Evolutionary conservation across 2,888 invertebrate species (phyloP).

Genomic region (Imbricaverruca yamaguchii): DNA sequence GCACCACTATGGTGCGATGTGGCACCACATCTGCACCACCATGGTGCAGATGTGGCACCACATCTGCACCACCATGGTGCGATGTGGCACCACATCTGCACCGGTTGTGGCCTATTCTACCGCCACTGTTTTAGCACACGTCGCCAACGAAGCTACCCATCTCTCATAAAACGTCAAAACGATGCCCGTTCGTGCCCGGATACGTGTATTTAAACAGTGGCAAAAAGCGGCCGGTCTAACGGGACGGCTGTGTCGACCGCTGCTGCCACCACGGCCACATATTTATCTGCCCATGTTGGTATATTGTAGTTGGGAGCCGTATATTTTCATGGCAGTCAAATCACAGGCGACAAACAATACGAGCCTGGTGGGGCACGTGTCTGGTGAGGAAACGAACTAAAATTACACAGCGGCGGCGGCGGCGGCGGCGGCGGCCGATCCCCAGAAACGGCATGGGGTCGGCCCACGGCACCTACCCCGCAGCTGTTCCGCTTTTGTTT

Average conservation of each 20-base stretch:
- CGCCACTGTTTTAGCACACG: not conserved
- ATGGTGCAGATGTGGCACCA: too few species aligned
- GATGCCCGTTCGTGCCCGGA: not conserved
- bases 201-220: not conserved
- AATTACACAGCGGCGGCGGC: not conserved
- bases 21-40: too few species aligned
- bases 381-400: not conserved
- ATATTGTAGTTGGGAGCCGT: constrained; percentile 8
- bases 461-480: not conserved
- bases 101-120: not conserved
- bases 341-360: constrained; percentile 4
- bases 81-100: too few species aligned
- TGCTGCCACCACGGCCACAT: not conserved
- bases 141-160: not conserved
- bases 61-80: too few species aligned
- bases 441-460: constrained; percentile 1
- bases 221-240: not conserved
- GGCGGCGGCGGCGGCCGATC: not conserved
- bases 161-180: not conserved
- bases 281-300: constrained; percentile 13
- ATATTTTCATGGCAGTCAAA: constrained; percentile 12
- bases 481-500: not conserved
- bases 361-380: not conserved
- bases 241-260: not conserved
- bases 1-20: too few species aligned